Evolutionary conservation across 2,888 invertebrate species (phyloP).

Genomic region (Cephus sareptanus): DNA sequence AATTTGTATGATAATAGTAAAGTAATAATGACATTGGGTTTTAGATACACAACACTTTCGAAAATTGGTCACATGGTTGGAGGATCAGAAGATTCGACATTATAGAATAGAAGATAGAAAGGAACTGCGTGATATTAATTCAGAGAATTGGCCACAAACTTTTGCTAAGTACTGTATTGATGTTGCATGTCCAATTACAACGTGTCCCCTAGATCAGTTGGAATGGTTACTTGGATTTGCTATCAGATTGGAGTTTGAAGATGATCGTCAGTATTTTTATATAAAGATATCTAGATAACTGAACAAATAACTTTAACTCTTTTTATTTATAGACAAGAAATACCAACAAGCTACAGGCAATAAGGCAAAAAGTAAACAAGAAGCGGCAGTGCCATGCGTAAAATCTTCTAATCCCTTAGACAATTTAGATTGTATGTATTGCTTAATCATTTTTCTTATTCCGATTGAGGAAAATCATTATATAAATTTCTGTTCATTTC

Average conservation of each 20-base stretch:
- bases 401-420: conserved; percentile 86
- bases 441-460: conserved; percentile 5
- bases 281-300: conserved; percentile 7
- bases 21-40: background rate
- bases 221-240: conserved; percentile 91
- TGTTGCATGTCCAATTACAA: conserved; percentile 78
- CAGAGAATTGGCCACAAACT: conserved; percentile 76
- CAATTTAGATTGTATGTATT: conserved; percentile 83
- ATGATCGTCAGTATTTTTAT: conserved; percentile 72
- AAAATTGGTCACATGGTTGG: conserved; percentile 88
- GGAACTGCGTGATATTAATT: conserved; percentile 76
- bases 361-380: conserved; percentile 63
- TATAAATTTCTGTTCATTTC: conserved; percentile 45
- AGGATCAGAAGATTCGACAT: conserved; percentile 91
- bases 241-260: conserved; percentile 84
- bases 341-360: conserved; percentile 76
- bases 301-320: background rate
- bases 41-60: conserved; percentile 81
- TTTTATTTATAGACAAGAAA: conserved; percentile 72
- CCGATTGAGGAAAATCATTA: background rate
- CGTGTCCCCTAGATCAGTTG: conserved; percentile 75
- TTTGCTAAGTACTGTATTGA: conserved; percentile 81
- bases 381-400: conserved; percentile 75
- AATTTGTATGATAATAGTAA: background rate
- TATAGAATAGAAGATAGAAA: conserved; percentile 86